Base-by-base conservation (phyloP, 2,113 vertebrate species). In the Leptosomus discolor region DNA sequence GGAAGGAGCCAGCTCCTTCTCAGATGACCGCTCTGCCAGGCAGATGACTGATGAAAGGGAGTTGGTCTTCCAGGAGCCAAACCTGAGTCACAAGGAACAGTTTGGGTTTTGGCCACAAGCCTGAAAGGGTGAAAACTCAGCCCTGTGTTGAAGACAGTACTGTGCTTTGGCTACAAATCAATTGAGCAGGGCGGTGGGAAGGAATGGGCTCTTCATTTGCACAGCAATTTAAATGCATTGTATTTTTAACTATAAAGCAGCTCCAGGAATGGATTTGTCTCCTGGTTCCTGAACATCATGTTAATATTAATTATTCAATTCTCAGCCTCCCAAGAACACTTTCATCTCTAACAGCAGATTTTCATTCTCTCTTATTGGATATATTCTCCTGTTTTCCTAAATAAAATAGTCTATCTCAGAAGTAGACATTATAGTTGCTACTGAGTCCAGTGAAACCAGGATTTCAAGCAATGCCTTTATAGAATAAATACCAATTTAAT, bases 381-480 rank as follows among this genome's bases (percentile, higher is more conserved):
- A 88, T 74, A 94, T 88, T 95, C 78, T 88, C 88, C 90, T 93
- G 90, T 96, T 96, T 96, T 96, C 92, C 88, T 83, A 68, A 74
- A 70, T 80, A 73, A 85, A 91, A 93, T 8, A 65, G 27, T 45
- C 56, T 60, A 9, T 10, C 14, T 82, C 71, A 41, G 53, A 94
- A 90, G 29, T 64, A 79, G 74, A n/a, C 37, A 69, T 43, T 54
- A n/a, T 24, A 85, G 88, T 85, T 95, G 41, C 65, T 93, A 76
- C 39, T 27, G 20, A 85, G 8, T 45, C 64, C 61, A 88, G 51
- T 83, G 61, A 93, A 85, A 83, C 65, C n/a, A 68, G 32, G 61
- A 90, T 88, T 95, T 85, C 67, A 83, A 95, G n/a, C 45, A 85
- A 57, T 27, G 32, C 20, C 37, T 69, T 88, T 53, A 48, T 1